Base-by-base conservation (phyloP, 2,113 vertebrate genomes). In the Meles meles region DNA sequence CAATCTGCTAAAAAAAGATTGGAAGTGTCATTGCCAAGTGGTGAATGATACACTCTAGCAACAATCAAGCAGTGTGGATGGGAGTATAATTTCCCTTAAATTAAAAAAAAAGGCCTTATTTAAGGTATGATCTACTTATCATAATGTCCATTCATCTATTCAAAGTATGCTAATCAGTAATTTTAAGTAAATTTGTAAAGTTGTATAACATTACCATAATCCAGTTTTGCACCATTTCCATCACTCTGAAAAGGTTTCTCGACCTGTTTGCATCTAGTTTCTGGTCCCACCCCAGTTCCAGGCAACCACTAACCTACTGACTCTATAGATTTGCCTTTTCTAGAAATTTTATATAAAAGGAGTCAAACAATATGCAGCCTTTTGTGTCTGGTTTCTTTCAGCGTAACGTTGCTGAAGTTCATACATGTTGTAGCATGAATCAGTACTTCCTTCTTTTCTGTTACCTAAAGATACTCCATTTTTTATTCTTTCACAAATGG, bases 301-400 rank as follows among this genome's bases (percentile, higher is more conserved):
- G 29, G 7, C 11, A 63, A 12, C 49, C 90, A 55, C 61, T 57
- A 12, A 65, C 18, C 20, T 59, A 12, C 67, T 76, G 4, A 72
- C 59, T 92, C 13, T 29, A 27, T 42, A 59, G 14, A 44, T 84
- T 91, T 79, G 23, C 44, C 74, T 88, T 91, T 71, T 87, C 92
- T 95, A 37, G 47, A 89, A 95, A 55, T 90, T 96, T 92, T 81
- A 79, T 69, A 5, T 86, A 27, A 80, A 83, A 96, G 23, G 21
- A 89, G 23, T 92, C 14, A 72, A 31, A 44, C 7, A 52, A 1
- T 21, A 20, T 59, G 1, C 81, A 74, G 29, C 79, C 44, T 74
- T 87, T 67, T 57, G 31, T 61, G n/a, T 96, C 47, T 71, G 55
- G 52, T 88, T 90, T 85, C 59, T 88, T 74, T 91, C 20, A 42